Base-by-base conservation (phyloP, 1,140 invertebrate genomes). In the Drosophila ironensis region DNA sequence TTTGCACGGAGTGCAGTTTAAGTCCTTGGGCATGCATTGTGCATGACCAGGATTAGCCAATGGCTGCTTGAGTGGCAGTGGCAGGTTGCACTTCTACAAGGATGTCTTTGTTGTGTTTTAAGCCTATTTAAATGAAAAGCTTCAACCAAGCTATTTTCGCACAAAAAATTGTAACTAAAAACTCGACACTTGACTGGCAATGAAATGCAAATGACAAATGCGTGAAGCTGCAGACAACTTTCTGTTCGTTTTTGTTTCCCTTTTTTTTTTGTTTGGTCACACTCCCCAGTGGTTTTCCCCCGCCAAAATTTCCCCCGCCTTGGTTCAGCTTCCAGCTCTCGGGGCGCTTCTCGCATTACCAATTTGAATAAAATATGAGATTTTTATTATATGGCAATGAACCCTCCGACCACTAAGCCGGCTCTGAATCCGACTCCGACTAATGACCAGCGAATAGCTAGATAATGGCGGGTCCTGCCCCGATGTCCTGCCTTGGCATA, bases 341-440 rank as follows among this genome's bases (percentile, higher is more conserved):
- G 2, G n/a, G 12, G 33, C 48, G 12, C 24, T 30, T 12, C 53
- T 86, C 78, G 53, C 80, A 88, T 86, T 86, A 88, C 69, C 80
- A 88, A 81, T 88, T 88, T 88, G 72, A 88, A 88, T 88, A 88
- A 88, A 88, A 88, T 88, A 88, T 88, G 86, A 88, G 86, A 63
- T 71, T 87, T 87, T 87, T 87, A 87, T 87, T 64, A 87, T 87
- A 47, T 42, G 54, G 22, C 44, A 59, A 53, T 45, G 28, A 40
- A 68, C 24, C 22, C 50, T 4, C 27, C 19, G 1, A n/a, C 1
- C 16, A 6, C 30, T 14, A 16, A 14, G 12, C 30, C 12, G 28
- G 9, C 28, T 30, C 4, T 28, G 27, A 1, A 8, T 8, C 25
- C 5, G 25, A 5, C 9, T 30, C n/a, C 17, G 30, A 33, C 17